These are phyloP conservation scores for Enoplosus armatus DNA, from an alignment of 2,797 vertebrate species.

Conservation along the genomic window DNA sequence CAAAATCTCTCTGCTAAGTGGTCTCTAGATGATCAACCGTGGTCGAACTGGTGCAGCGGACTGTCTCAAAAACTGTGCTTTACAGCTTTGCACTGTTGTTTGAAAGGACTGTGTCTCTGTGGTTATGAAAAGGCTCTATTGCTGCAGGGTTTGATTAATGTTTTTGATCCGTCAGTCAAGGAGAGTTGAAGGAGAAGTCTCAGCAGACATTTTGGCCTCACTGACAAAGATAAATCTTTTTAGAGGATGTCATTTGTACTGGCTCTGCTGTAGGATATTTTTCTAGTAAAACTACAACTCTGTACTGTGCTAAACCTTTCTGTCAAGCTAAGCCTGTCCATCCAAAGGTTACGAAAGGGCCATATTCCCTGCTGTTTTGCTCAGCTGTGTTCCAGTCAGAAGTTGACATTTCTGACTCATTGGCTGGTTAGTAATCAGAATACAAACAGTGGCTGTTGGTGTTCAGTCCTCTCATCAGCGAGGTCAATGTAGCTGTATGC, in stretches of 20 bases:
- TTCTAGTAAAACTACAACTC: not conserved
- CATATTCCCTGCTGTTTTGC: not conserved
- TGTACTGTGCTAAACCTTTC: not conserved
- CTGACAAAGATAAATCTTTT: slow-evolving; percentile 11
- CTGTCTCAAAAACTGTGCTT: slow-evolving; percentile 2
- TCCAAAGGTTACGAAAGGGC: slow-evolving; percentile 20
- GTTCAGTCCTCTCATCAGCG: slow-evolving; percentile 6
- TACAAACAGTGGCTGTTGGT: slow-evolving; percentile 13
- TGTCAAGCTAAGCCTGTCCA: not conserved
- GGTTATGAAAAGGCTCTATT: not conserved
- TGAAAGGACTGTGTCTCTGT: slow-evolving; percentile 9
- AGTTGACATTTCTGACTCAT: slow-evolving; percentile 10
- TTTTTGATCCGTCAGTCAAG: slow-evolving; percentile 31
- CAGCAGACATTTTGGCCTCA: slow-evolving; percentile 8
- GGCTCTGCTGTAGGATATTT: slow-evolving; percentile 26
- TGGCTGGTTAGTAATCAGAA: slow-evolving; percentile 22
- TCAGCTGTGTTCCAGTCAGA: slow-evolving; percentile 19
- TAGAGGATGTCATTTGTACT: slow-evolving; percentile 4
- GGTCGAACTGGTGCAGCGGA: slow-evolving; percentile 13
- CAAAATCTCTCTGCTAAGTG: slow-evolving; percentile 83
- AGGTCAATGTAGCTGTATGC: not conserved
- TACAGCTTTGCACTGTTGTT: slow-evolving; percentile 19
- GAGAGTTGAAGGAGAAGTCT: slow-evolving; percentile 39
- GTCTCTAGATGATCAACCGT: not conserved
- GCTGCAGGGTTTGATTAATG: slow-evolving; percentile 18